A percentile compares a stretch with the other conserved stretches of the same genome.
Conservation (phyloP, 1,140 invertebrate species). For the roundworm (Caenorhabditis elegans) region WBcel235 BX284602.5:6779001-6779500, state of each 20-base stretch:
- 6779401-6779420: not conserved
- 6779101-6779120: too few species aligned
- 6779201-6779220: not conserved
- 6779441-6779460: too few species aligned
- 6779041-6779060: not conserved
- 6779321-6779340: not conserved
- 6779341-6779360: not conserved
- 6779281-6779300: not conserved
- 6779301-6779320: constrained; percentile 2
- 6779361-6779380: too few species aligned
- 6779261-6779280: not conserved
- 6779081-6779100: too few species aligned
- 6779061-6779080: not conserved
- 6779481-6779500: not conserved
- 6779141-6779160: not conserved
- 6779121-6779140: not conserved
- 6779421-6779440: not conserved
- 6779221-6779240: not conserved
- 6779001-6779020: too few species aligned
- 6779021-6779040: too few species aligned
- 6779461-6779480: not conserved
- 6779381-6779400: not conserved
- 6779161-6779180: not conserved
- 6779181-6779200: not conserved
- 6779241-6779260: not conserved